These are phyloP conservation scores for Pleuronectes platessa DNA, from an alignment of 2,113 vertebrate genomes.

Conservation along the genomic window DNA sequence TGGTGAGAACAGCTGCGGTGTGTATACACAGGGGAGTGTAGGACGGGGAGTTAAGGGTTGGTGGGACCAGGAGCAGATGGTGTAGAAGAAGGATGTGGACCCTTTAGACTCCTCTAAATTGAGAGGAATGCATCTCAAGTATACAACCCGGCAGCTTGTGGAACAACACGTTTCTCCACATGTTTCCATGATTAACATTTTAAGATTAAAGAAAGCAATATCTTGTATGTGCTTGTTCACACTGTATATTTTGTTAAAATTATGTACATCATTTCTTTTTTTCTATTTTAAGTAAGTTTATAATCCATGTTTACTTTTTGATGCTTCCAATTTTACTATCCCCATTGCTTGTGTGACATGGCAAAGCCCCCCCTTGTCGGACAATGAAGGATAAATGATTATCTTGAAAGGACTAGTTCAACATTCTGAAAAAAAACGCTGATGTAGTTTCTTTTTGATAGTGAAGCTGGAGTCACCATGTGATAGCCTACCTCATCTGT, in stretches of 20 bases:
- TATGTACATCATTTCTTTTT: neutral
- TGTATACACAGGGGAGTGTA: slow-evolving; percentile 40
- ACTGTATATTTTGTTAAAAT: neutral
- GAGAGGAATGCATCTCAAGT: slow-evolving; percentile 29
- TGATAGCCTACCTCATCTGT: no score
- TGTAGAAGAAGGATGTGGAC: slow-evolving; percentile 15
- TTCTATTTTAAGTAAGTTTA: neutral
- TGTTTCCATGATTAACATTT: neutral
- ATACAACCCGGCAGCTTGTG: neutral
- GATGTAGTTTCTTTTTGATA: no score
- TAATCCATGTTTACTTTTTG: neutral
- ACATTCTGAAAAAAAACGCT: neutral
- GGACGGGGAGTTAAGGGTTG: slow-evolving; percentile 37
- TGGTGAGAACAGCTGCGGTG: slow-evolving; percentile 67
- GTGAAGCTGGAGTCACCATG: neutral
- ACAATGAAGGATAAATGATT: neutral
- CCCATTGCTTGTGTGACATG: neutral
- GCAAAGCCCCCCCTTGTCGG: neutral
- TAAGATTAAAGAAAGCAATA: neutral
- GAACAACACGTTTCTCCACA: neutral
- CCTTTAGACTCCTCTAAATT: slow-evolving; percentile 10
- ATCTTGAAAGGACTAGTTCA: neutral
- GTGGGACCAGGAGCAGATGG: slow-evolving; percentile 45
- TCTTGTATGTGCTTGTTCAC: no score
- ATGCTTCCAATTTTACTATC: no score